phyloP scores from a whole-genome alignment of 2,888 invertebrate genomes.

The Sepiola atlantica region DNA sequence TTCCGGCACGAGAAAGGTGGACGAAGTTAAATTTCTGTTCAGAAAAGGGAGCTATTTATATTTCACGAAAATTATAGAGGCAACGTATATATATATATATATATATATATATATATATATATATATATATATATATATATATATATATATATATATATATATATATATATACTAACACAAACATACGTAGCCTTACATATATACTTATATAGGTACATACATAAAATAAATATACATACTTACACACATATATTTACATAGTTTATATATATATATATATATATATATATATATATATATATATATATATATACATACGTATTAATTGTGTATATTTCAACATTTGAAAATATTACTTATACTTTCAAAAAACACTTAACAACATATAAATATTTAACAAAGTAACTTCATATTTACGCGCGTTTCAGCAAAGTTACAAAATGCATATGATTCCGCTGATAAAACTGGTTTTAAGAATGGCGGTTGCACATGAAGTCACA shows the following conservation, averaged over 20 bases:
- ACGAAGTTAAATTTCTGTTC: neutral
- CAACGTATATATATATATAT: conserved; percentile 49
- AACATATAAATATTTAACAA: too few relatives aligned
- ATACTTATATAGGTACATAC: conserved; percentile 49
- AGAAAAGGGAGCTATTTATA: neutral
- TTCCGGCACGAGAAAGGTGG: conserved; percentile 32
- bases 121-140: conserved; percentile 48
- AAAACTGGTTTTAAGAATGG: too few relatives aligned
- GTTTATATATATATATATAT: neutral
- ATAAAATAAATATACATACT: too few relatives aligned
- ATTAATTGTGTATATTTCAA: too few relatives aligned
- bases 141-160: conserved; percentile 46
- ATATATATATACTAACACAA: neutral
- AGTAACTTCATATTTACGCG: too few relatives aligned
- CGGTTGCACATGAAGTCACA: too few relatives aligned
- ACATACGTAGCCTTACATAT: neutral
- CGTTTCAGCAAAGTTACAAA: too few relatives aligned
- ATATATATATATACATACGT: neutral
- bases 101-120: conserved; percentile 34
- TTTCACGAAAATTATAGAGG: too few relatives aligned
- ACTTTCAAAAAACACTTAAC: too few relatives aligned
- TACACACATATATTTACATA: neutral
- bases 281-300: too few relatives aligned
- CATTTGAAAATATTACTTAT: too few relatives aligned
- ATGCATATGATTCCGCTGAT: too few relatives aligned